phyloP scores from a whole-genome alignment of 1,140 invertebrate genomes.

The Drosophila erecta region DNA sequence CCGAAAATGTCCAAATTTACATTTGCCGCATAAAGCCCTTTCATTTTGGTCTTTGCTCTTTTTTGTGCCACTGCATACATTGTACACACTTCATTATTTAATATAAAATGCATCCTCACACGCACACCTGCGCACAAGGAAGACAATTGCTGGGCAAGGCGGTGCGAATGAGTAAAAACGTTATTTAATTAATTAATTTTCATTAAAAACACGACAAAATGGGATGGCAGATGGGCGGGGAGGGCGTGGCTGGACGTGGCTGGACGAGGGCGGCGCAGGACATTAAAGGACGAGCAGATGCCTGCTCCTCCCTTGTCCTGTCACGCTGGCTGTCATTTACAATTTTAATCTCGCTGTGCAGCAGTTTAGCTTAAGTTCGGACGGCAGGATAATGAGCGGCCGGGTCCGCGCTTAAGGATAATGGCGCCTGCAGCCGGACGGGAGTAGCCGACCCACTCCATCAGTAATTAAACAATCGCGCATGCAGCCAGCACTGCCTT shows the following conservation, averaged over 20 bases:
- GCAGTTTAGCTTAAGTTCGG: slow-evolving; percentile 77
- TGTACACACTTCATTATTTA: slow-evolving; percentile 38
- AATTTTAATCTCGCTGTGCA: slow-evolving; percentile 81
- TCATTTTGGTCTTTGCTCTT: slow-evolving; percentile 1
- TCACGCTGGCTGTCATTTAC: slow-evolving; percentile 77
- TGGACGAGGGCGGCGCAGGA: slow-evolving; percentile 7
- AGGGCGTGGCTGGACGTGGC: neutral
- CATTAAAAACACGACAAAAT: slow-evolving; percentile 74
- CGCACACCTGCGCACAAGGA: slow-evolving; percentile 21
- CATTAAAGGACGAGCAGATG: slow-evolving; percentile 20
- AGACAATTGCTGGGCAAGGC: slow-evolving; percentile 36
- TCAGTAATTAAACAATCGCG: slow-evolving; percentile 72
- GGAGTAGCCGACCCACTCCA: neutral
- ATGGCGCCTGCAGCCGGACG: slow-evolving; percentile 34
- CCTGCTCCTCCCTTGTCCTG: slow-evolving; percentile 48
- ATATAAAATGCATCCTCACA: slow-evolving; percentile 47
- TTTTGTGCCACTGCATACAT: slow-evolving; percentile 12
- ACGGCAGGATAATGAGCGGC: slow-evolving; percentile 62
- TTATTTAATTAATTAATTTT: slow-evolving; percentile 82
- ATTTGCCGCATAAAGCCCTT: slow-evolving; percentile 4
- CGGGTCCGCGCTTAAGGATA: slow-evolving; percentile 12
- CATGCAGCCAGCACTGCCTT: slow-evolving; percentile 38
- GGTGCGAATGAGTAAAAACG: slow-evolving; percentile 68
- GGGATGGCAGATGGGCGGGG: slow-evolving; percentile 43
- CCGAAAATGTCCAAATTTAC: slow-evolving; percentile 11